Conservation (phyloP, 1,140 invertebrate genomes). For the Zophobas morio region DNA sequence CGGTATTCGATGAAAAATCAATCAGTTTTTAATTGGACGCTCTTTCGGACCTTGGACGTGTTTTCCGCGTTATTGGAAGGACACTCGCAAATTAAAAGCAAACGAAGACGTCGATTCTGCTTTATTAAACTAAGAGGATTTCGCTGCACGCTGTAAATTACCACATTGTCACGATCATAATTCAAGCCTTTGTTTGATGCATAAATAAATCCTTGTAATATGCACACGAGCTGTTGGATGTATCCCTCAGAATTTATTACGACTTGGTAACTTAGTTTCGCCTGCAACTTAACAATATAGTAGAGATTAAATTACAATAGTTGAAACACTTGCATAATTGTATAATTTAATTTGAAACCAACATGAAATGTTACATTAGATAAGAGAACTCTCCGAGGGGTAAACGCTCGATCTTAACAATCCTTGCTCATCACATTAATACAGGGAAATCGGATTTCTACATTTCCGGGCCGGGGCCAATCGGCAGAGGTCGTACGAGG, state of each 20-base stretch:
- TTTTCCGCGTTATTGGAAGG: no score
- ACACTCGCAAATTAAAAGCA: no score
- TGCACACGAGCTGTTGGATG: slow-evolving; percentile 12
- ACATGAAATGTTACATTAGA: slow-evolving; percentile 27
- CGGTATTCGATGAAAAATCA: no score
- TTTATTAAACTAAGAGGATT: no score
- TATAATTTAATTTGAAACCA: slow-evolving; percentile 28
- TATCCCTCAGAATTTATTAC: slow-evolving; percentile 8
- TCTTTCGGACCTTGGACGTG: no score
- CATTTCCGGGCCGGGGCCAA: background rate
- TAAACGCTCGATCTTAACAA: slow-evolving; percentile 33
- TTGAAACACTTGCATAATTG: slow-evolving; percentile 33
- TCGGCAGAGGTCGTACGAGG: no score
- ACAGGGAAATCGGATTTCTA: slow-evolving; percentile 1
- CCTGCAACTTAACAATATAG: slow-evolving; percentile 21
- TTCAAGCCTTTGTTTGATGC: slow-evolving; percentile 8
- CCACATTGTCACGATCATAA: slow-evolving; percentile 2
- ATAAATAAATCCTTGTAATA: slow-evolving; percentile 25
- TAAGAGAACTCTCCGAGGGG: slow-evolving; percentile 1
- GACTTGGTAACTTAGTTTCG: slow-evolving; percentile 23
- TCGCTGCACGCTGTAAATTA: slow-evolving; percentile 5
- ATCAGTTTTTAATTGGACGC: no score
- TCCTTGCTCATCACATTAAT: slow-evolving; percentile 12
- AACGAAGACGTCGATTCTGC: no score
- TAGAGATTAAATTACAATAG: slow-evolving; percentile 34